These are phyloP conservation scores for Drosophila murphyi DNA, from an alignment of 1,140 invertebrate species.

Conservation along the genomic window DNA sequence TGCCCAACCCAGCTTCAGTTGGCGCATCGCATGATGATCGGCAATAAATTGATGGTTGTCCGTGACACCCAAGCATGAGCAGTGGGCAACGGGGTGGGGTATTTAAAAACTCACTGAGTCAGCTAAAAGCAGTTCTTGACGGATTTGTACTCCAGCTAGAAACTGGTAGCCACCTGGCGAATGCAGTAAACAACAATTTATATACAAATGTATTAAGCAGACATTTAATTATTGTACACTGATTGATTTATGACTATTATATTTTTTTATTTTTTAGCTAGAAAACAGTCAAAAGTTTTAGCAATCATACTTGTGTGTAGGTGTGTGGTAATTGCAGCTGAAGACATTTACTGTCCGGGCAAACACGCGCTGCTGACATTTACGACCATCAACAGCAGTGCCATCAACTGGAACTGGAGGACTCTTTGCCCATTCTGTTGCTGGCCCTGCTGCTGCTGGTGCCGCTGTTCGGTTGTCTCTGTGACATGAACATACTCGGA, in stretches of 20 bases:
- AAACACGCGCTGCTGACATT: slow-evolving; percentile 76
- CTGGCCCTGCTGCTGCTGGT: slow-evolving; percentile 5
- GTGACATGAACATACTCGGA: slow-evolving; percentile 72
- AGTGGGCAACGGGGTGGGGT: neutral
- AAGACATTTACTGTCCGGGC: slow-evolving; percentile 76
- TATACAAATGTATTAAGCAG: slow-evolving; percentile 14
- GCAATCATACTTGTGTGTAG: neutral
- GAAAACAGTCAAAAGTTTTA: slow-evolving; percentile 19
- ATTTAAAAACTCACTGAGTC: slow-evolving; percentile 54
- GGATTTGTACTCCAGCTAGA: slow-evolving; percentile 24
- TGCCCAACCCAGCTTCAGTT: slow-evolving; percentile 12
- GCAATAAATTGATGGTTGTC: slow-evolving; percentile 67
- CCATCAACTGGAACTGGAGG: slow-evolving; percentile 24
- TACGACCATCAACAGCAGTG: slow-evolving; percentile 66
- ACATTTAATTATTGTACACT: slow-evolving; percentile 63
- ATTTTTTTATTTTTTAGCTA: neutral
- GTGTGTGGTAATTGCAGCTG: slow-evolving; percentile 70
- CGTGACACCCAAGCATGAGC: slow-evolving; percentile 23
- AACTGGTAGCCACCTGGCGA: slow-evolving; percentile 11
- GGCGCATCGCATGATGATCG: slow-evolving; percentile 72
- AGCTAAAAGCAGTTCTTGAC: slow-evolving; percentile 68
- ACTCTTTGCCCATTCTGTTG: neutral
- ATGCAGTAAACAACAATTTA: slow-evolving; percentile 24
- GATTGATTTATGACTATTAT: slow-evolving; percentile 56
- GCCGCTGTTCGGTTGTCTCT: slow-evolving; percentile 28